These are phyloP conservation scores for Bombycilla garrulus DNA, from an alignment of 2,113 vertebrate species.

Conservation along the genomic window DNA sequence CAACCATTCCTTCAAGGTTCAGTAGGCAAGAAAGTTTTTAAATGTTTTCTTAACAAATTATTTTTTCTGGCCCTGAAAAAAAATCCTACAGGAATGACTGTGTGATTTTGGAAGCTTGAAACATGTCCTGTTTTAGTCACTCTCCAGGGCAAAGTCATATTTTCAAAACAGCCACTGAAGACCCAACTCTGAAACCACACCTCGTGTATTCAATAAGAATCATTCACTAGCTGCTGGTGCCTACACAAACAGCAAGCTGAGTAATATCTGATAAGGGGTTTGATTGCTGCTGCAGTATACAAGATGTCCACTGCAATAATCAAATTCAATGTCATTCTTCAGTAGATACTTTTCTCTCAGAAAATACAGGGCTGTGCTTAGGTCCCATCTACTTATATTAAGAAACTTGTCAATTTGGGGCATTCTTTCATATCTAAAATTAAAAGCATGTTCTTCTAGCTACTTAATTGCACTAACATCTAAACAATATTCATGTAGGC, in stretches of 20 bases:
- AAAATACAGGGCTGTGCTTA: background rate
- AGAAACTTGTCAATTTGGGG: background rate
- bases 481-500: background rate
- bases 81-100: background rate
- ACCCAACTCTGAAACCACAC: background rate
- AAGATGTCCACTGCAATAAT: background rate
- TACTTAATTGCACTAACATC: background rate
- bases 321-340: background rate
- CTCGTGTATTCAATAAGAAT: background rate
- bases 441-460: background rate
- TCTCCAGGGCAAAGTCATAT: background rate
- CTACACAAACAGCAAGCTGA: background rate
- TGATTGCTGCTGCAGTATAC: rapidly evolving
- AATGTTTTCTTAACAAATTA: background rate
- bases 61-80: background rate
- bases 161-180: background rate
- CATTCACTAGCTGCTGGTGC: background rate
- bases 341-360: background rate
- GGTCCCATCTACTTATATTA: background rate
- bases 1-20: background rate
- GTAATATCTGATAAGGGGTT: background rate
- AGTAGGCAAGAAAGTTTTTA: background rate
- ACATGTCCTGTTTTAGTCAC: background rate
- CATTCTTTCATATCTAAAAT: rapidly evolving
- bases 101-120: background rate